A percentile compares a stretch with the other conserved stretches of the same genome.
Conservation (phyloP, 2,888 invertebrate genomes). For the Sinohyriopsis cumingii region DNA sequence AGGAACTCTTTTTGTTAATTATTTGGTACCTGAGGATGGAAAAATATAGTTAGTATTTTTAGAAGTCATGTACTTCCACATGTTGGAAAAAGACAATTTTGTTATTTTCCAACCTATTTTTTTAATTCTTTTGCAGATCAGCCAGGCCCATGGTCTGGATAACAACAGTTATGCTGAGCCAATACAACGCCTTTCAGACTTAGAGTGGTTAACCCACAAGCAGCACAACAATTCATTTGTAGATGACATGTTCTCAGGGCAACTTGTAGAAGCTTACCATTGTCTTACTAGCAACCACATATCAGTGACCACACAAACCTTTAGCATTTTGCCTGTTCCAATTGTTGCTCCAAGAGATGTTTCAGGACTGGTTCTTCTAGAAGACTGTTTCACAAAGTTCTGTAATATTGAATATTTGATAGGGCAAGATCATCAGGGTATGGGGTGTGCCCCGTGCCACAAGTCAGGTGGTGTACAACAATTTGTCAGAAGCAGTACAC, state of each 20-base stretch:
- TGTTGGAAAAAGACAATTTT: no score
- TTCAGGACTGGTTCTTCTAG: constrained; percentile 59
- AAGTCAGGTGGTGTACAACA: no score
- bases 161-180: constrained; percentile 66
- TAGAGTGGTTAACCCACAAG: constrained; percentile 70
- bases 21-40: no score
- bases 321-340: constrained; percentile 68
- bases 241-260: constrained; percentile 67
- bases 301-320: constrained; percentile 65
- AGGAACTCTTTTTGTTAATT: no score
- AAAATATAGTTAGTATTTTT: no score
- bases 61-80: no score
- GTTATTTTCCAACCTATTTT: background rate
- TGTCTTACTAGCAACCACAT: constrained; percentile 61
- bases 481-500: no score
- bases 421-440: constrained; percentile 38
- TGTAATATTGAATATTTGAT: constrained; percentile 63
- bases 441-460: background rate
- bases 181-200: constrained; percentile 67
- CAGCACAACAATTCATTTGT: constrained; percentile 61
- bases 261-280: constrained; percentile 66
- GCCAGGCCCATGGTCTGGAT: constrained; percentile 62
- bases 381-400: constrained; percentile 67
- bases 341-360: constrained; percentile 55
- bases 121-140: constrained; percentile 57